Percentiles rank a stretch among this genome's conserved stretches.
These are phyloP conservation scores for Notarius lentiginosus DNA, from an alignment of 2,113 vertebrate species.

Conservation along the genomic window DNA sequence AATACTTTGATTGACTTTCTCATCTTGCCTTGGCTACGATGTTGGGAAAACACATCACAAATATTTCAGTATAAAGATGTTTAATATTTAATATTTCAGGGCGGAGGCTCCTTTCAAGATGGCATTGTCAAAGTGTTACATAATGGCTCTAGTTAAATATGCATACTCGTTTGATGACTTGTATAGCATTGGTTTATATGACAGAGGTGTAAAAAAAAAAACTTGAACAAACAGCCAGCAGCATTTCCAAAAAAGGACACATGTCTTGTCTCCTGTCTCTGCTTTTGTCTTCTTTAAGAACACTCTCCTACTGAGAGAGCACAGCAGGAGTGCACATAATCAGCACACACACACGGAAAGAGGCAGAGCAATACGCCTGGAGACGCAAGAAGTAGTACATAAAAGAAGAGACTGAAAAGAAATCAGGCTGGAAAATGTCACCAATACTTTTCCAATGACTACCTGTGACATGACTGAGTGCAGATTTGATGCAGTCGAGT, in stretches of 20 bases:
- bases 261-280: constrained; percentile 32
- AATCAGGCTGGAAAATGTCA: constrained; percentile 18
- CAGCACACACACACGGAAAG: constrained; percentile 3
- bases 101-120: not conserved
- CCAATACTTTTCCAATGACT: not conserved
- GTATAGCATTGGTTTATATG: constrained; percentile 15
- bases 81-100: not conserved
- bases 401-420: constrained; percentile 13
- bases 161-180: not conserved
- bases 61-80: not conserved
- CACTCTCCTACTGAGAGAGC: constrained; percentile 30
- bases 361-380: not conserved
- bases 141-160: not conserved
- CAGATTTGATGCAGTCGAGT: not conserved
- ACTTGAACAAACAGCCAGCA: constrained; percentile 29
- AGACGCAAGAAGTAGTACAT: constrained; percentile 12
- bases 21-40: not conserved
- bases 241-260: constrained; percentile 26
- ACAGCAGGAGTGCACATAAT: constrained; percentile 37
- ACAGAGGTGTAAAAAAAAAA: not conserved
- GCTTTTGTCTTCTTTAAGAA: constrained; percentile 34
- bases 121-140: not conserved
- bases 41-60: not conserved
- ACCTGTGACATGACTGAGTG: not conserved
- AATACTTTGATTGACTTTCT: not conserved